Conservation (phyloP, 2,888 invertebrate species). For the Steinernema hermaphroditum region DNA sequence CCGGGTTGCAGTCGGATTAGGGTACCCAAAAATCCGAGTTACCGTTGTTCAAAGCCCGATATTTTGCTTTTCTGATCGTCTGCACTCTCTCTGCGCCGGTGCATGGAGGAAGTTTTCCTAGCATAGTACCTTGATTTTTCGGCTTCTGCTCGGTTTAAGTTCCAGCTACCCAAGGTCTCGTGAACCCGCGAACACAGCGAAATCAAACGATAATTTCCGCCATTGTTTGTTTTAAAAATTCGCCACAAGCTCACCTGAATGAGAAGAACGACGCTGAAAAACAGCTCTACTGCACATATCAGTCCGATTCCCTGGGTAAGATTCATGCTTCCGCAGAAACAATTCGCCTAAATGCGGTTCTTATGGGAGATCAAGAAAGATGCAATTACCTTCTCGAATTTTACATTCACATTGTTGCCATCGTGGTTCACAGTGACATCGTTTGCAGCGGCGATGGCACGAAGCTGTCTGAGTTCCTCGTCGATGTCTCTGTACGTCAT, state of each 20-base stretch:
- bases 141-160: too few species aligned
- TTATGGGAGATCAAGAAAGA: not conserved
- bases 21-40: too few species aligned
- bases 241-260: not conserved
- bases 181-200: too few species aligned
- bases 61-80: too few species aligned
- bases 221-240: too few species aligned
- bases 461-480: conserved; percentile 3
- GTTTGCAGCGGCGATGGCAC: not conserved
- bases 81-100: too few species aligned
- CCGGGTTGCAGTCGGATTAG: too few species aligned
- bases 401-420: conserved; percentile 1
- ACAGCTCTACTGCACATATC: not conserved
- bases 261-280: conserved; percentile 7
- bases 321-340: conserved; percentile 2
- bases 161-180: too few species aligned
- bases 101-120: too few species aligned
- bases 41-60: too few species aligned
- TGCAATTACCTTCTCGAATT: not conserved
- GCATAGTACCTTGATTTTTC: too few species aligned
- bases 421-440: not conserved
- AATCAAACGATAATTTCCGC: too few species aligned
- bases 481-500: conserved; percentile 2
- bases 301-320: conserved; percentile 4
- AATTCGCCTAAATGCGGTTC: not conserved